These are phyloP conservation scores for Galbula dea DNA, from an alignment of 2,113 vertebrate species.

Conservation along the genomic window DNA sequence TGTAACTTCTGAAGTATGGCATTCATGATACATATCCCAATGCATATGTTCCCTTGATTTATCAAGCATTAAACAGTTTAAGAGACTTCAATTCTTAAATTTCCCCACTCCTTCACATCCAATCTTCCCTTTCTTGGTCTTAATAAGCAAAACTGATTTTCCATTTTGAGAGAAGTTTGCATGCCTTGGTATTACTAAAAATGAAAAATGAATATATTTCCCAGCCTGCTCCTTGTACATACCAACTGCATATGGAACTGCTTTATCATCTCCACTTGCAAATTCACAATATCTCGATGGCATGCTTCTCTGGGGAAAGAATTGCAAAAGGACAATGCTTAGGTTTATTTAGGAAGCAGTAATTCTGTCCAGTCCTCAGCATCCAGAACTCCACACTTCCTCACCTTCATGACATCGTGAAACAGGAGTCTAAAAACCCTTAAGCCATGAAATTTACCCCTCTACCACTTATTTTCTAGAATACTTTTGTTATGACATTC, in stretches of 20 bases:
- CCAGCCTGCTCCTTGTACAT: conserved; percentile 46
- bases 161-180: background rate
- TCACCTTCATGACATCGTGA: background rate
- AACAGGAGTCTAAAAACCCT: background rate
- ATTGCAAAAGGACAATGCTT: background rate
- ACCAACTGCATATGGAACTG: conserved; percentile 98
- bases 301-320: conserved; percentile 82
- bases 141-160: background rate
- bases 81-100: background rate
- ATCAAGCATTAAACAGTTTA: background rate
- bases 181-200: background rate
- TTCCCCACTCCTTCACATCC: background rate
- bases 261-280: conserved; percentile 97
- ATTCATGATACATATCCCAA: background rate
- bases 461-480: background rate
- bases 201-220: background rate
- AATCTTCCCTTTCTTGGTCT: background rate
- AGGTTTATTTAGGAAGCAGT: background rate
- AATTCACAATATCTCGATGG: conserved; percentile 93
- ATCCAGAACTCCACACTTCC: background rate
- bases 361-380: background rate
- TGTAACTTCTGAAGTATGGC: background rate
- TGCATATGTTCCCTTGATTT: background rate
- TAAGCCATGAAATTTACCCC: background rate
- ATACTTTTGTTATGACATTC: background rate